Conservation (phyloP, 1,140 invertebrate species). For the Drosophila ohnishii region DNA sequence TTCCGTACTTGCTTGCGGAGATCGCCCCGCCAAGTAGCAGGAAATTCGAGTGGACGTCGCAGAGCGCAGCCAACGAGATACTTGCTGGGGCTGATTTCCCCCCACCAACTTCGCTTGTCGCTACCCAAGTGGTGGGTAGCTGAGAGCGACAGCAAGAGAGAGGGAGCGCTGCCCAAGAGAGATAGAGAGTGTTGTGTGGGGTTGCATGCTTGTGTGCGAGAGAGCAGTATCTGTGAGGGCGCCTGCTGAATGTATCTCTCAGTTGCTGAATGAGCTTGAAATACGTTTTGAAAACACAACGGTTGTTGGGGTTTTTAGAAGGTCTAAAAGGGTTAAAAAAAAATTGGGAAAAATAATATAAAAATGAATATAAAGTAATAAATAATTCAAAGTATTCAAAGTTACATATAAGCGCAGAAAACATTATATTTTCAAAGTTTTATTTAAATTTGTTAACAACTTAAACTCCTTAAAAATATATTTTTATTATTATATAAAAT, state of each 20-base stretch:
- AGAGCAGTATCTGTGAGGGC: constrained; percentile 35
- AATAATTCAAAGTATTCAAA: neutral
- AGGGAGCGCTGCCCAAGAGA: constrained; percentile 12
- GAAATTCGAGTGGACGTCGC: constrained; percentile 35
- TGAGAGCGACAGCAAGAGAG: constrained; percentile 19
- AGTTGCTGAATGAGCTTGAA: constrained; percentile 69
- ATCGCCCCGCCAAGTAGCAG: constrained; percentile 61
- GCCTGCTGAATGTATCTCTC: constrained; percentile 48
- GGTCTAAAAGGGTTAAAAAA: constrained; percentile 10
- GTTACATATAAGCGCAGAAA: neutral
- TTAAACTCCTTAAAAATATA: neutral
- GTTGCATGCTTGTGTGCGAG: neutral
- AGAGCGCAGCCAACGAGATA: constrained; percentile 26
- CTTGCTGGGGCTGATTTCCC: constrained; percentile 65
- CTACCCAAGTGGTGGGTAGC: constrained; percentile 59
- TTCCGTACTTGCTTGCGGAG: constrained; percentile 53
- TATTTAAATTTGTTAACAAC: neutral
- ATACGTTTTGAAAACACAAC: constrained; percentile 59
- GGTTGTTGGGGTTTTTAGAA: constrained; percentile 9
- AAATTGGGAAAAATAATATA: neutral
- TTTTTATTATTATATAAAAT: too few species aligned
- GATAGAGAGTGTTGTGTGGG: constrained; percentile 10
- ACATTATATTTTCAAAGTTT: neutral
- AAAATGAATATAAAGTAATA: constrained; percentile 16
- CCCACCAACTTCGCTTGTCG: constrained; percentile 55